These are phyloP conservation scores for Lochmaea crataegi DNA, from an alignment of 2,888 invertebrate genomes.

Conservation along the genomic window DNA sequence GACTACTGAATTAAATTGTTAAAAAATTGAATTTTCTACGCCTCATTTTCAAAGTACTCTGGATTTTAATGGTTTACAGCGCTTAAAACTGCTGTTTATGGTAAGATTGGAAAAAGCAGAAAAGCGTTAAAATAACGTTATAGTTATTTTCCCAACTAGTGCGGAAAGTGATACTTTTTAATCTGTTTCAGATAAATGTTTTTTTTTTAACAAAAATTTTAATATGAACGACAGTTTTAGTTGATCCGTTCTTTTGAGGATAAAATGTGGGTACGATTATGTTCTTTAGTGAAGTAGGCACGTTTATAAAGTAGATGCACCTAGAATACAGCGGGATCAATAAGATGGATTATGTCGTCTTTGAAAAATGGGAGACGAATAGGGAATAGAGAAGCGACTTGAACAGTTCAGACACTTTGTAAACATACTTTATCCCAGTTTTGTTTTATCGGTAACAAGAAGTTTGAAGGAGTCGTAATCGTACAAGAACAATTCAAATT, in stretches of 20 bases:
- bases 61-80: too few species aligned
- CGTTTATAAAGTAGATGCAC: slow-evolving; percentile 23
- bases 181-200: too few species aligned
- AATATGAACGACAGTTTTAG: too few species aligned
- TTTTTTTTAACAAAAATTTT: too few species aligned
- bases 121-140: too few species aligned
- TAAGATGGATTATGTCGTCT: slow-evolving; percentile 31
- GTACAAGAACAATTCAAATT: not conserved
- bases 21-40: too few species aligned
- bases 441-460: not conserved
- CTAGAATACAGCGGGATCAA: slow-evolving; percentile 21
- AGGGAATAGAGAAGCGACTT: slow-evolving; percentile 27
- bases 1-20: too few species aligned
- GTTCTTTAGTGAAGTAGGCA: slow-evolving; percentile 9
- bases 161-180: too few species aligned
- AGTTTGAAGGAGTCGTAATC: slow-evolving; percentile 5
- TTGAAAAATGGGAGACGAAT: slow-evolving; percentile 30
- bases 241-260: not conserved
- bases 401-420: slow-evolving; percentile 16
- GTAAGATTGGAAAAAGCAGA: too few species aligned
- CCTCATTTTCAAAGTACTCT: too few species aligned
- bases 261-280: slow-evolving; percentile 4
- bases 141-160: too few species aligned
- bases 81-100: too few species aligned
- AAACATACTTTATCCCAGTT: slow-evolving; percentile 12